Evolutionary conservation across 2,888 invertebrate genomes (phyloP).

Genomic region (Lasioglossum lativentre): DNA sequence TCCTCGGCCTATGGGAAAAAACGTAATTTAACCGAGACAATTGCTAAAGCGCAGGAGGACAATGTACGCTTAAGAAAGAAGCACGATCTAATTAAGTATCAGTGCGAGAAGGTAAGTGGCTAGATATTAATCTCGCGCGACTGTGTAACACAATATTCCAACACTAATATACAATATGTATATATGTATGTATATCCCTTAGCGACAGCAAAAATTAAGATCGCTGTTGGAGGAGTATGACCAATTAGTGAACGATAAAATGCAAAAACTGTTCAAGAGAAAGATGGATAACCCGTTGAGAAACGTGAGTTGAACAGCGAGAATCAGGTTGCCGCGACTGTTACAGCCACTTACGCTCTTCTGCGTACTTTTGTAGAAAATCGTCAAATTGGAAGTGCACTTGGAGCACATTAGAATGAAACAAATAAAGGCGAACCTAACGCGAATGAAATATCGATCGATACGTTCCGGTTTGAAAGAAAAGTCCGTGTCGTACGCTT

Average conservation of each 20-base stretch:
- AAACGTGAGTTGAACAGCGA: slow-evolving; percentile 85
- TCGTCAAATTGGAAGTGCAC: slow-evolving; percentile 90
- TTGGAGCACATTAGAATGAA: slow-evolving; percentile 93
- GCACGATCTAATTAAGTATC: slow-evolving; percentile 90
- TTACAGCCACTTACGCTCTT: neutral
- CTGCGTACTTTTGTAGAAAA: slow-evolving; percentile 76
- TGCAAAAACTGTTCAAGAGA: slow-evolving; percentile 77
- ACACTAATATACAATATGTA: slow-evolving; percentile 32
- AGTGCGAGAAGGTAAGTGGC: slow-evolving; percentile 86
- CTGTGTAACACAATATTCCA: slow-evolving; percentile 24
- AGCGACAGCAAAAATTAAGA: slow-evolving; percentile 79
- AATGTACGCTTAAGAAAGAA: slow-evolving; percentile 86
- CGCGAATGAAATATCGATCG: slow-evolving; percentile 91
- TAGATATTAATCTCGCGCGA: slow-evolving; percentile 36
- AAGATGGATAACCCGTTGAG: slow-evolving; percentile 87
- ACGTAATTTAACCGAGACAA: slow-evolving; percentile 76
- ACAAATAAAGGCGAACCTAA: slow-evolving; percentile 92
- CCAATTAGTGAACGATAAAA: slow-evolving; percentile 77
- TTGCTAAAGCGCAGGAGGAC: slow-evolving; percentile 77
- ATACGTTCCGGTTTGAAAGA: slow-evolving; percentile 86
- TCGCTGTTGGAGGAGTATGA: slow-evolving; percentile 79
- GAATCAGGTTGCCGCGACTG: neutral
- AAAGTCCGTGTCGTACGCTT: slow-evolving; percentile 79
- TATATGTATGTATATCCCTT: slow-evolving; percentile 49
- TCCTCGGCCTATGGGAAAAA: slow-evolving; percentile 76